Percentiles rank a stretch among this genome's conserved stretches.
Evolutionary conservation across 2,797 vertebrate genomes (phyloP).

Genomic region (Rhodeus uyekii): DNA sequence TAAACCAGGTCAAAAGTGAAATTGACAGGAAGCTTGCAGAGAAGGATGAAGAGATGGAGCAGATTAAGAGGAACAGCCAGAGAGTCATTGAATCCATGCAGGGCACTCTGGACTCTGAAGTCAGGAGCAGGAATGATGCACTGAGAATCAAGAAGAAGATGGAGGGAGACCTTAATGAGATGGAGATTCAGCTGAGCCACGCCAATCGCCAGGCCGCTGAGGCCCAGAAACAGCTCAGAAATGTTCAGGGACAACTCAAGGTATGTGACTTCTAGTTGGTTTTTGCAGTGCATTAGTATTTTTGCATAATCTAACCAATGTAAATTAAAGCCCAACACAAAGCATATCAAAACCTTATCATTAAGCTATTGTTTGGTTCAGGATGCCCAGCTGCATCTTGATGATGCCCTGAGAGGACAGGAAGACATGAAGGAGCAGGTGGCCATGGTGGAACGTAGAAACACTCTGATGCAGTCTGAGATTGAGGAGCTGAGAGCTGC

Average conservation of each 20-base stretch:
- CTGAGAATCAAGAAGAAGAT: constrained; percentile 90
- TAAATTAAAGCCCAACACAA: not conserved
- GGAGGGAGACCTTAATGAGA: constrained; percentile 86
- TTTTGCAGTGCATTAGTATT: not conserved
- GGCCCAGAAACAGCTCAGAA: constrained; percentile 85
- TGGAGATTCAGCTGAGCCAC: constrained; percentile 88
- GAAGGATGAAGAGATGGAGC: constrained; percentile 89
- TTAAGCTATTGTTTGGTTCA: not conserved
- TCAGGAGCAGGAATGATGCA: constrained; percentile 87
- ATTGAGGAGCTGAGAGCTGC: constrained; percentile 82
- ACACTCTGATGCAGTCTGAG: constrained; percentile 83
- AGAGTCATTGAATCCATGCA: constrained; percentile 81
- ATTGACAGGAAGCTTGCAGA: constrained; percentile 83
- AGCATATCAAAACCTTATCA: not conserved
- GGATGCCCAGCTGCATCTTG: not conserved
- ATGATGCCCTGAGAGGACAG: constrained; percentile 65
- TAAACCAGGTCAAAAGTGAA: constrained; percentile 86
- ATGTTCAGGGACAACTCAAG: constrained; percentile 84
- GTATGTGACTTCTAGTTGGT: constrained; percentile 63
- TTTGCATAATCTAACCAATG: not conserved
- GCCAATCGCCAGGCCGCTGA: constrained; percentile 84
- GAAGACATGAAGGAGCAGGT: constrained; percentile 82
- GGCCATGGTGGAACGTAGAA: constrained; percentile 84
- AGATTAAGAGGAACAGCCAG: constrained; percentile 87
- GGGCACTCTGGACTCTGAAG: constrained; percentile 81